Evolutionary conservation across 2,797 vertebrate species (phyloP), one percentile per base, ranked within the genome.

Genomic region (Lepidocolaptes lacrymiger): DNA sequence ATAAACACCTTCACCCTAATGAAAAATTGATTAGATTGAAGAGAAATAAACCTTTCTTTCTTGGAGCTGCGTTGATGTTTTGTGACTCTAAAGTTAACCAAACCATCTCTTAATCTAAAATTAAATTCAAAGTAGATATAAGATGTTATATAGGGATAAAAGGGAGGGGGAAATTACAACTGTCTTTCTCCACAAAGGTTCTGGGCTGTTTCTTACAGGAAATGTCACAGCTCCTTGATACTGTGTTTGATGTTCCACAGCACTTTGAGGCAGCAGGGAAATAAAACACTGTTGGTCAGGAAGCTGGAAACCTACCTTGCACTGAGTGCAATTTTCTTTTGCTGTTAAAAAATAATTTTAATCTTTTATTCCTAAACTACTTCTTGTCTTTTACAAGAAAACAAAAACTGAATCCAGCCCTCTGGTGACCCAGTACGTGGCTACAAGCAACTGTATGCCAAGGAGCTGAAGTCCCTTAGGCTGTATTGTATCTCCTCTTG

Each of bases 1-100:
- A 99, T 99, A 99, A 99, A 99, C 99, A 99, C 99, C 98, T 98
- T 98, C 97, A 97, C 98, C 97, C 98, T 99, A 99, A 99, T 99
- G 99, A 99, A 99, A 99, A 99, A 99, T 99, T 99, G 99, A 99
- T 99, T 99, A 98, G 98, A 99, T 98, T 97, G 98, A 99, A 98
- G 97, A 98, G 97, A 98, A 98, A 96, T 95, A 97, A 98, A 95
- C 85, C 96, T 97, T 97, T 95, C 92, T 98, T 98, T 98, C 98
- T 97, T 93, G 89, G 97, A 97, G 97, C 95, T 79, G 68, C 37
- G 89, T 97, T 98, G 98, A 98, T 95, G 97, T 98, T 99, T 98
- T 97, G 96, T 96, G 97, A 98, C 98, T 98, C 97, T 97, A 89
- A 97, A 97, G 97, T 98, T 99, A 99, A 99, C 99, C 98, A 98